Conservation (phyloP, 2,797 vertebrate genomes). For the Pangasius krempfi region DNA sequence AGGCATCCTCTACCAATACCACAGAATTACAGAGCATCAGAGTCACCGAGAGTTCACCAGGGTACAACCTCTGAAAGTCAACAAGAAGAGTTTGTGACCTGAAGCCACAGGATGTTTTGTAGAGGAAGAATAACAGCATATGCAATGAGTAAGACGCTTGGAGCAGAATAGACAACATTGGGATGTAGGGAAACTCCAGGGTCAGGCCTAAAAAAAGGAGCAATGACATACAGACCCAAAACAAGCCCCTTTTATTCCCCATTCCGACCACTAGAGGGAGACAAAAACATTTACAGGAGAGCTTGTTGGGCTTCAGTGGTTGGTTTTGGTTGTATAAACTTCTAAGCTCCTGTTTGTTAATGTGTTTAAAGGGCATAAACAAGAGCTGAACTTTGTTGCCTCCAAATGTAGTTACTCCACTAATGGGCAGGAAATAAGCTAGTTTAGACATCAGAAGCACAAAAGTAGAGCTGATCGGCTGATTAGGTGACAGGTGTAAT, state of each 20-base stretch:
- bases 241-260: conserved; percentile 27
- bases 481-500: conserved; percentile 45
- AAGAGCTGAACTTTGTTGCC: not conserved
- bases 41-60: conserved; percentile 75
- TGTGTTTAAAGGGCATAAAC: conserved; percentile 31
- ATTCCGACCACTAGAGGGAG: conserved; percentile 73
- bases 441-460: conserved; percentile 35
- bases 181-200: conserved; percentile 82
- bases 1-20: conserved; percentile 50
- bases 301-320: not conserved
- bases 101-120: conserved; percentile 85
- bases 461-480: conserved; percentile 11
- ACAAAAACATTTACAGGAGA: conserved; percentile 57
- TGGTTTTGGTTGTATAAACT: conserved; percentile 2
- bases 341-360: conserved; percentile 22
- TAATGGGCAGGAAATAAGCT: conserved; percentile 24
- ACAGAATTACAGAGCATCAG: conserved; percentile 52
- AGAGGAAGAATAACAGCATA: conserved; percentile 78
- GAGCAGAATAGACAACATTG: conserved; percentile 77
- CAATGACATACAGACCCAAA: conserved; percentile 69
- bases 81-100: conserved; percentile 77
- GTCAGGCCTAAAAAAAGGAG: conserved; percentile 79
- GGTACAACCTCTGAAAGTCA: conserved; percentile 76
- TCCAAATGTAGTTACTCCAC: not conserved
- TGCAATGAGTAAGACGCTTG: conserved; percentile 78